A percentile compares a stretch with the other conserved stretches of the same genome.
These are phyloP conservation scores for Litoditis marina DNA, from an alignment of 2,888 invertebrate species.

Conservation along the genomic window DNA sequence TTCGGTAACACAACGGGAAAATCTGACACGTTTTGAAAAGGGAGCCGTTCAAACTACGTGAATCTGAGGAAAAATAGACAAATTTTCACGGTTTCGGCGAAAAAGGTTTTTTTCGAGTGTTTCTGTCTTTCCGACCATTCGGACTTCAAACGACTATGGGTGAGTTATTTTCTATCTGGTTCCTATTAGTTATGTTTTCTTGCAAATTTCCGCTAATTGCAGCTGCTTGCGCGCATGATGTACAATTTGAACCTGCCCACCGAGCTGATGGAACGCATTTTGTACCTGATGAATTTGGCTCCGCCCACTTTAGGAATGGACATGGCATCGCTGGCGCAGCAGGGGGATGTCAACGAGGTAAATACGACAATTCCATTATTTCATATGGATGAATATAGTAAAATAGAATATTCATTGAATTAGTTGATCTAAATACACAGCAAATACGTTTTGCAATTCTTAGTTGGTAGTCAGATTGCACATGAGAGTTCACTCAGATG, in stretches of 20 bases:
- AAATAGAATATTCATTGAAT: no score
- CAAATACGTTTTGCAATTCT: no score
- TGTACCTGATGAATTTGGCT: slow-evolving; percentile 11
- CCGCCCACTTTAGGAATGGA: slow-evolving; percentile 5
- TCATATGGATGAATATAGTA: no score
- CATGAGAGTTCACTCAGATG: no score
- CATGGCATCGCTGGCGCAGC: neutral
- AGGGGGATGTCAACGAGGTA: slow-evolving; percentile 15
- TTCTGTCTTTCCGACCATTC: neutral
- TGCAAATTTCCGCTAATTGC: neutral
- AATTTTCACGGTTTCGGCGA: no score
- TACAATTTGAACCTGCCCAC: slow-evolving; percentile 44
- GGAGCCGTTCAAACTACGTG: no score
- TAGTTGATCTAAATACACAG: no score
- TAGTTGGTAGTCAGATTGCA: no score
- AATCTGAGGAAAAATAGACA: no score
- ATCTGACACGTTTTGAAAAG: no score
- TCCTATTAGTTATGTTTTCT: neutral
- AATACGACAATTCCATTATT: neutral
- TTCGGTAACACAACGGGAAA: no score
- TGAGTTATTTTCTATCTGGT: no score
- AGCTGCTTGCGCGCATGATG: slow-evolving; percentile 20
- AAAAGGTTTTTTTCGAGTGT: neutral
- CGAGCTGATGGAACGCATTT: slow-evolving; percentile 28
- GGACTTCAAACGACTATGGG: neutral